These are phyloP conservation scores for Morus bassanus DNA, from an alignment of 2,797 vertebrate genomes.

Conservation along the genomic window DNA sequence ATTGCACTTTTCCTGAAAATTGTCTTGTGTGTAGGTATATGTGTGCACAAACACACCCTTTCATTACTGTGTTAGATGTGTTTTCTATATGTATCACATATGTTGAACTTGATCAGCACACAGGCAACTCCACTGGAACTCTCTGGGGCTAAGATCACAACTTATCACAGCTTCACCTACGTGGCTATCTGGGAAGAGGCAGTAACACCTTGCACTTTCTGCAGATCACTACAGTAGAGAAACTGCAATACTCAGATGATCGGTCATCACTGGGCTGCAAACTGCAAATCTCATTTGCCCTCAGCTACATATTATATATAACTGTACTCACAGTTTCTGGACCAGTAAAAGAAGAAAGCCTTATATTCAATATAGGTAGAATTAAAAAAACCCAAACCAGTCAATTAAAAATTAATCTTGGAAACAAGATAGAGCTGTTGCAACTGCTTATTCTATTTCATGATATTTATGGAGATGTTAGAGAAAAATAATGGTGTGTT, in stretches of 20 bases:
- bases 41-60: accelerated
- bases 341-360: background rate
- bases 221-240: background rate
- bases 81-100: background rate
- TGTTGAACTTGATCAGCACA: background rate
- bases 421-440: background rate
- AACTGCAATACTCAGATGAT: background rate
- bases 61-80: background rate
- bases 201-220: background rate
- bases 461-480: background rate
- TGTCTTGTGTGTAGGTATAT: background rate
- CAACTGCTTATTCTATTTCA: background rate
- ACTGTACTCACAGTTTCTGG: background rate
- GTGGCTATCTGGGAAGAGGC: background rate
- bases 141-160: background rate
- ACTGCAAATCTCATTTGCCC: background rate
- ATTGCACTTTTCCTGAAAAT: background rate
- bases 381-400: background rate
- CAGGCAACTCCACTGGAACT: background rate
- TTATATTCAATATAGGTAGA: background rate
- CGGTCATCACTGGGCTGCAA: background rate
- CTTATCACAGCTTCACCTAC: background rate
- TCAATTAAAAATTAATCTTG: background rate
- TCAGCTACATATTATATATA: background rate
- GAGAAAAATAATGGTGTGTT: background rate